These are phyloP conservation scores for Isotomurus palustris DNA, from an alignment of 2,888 invertebrate species.

Conservation along the genomic window DNA sequence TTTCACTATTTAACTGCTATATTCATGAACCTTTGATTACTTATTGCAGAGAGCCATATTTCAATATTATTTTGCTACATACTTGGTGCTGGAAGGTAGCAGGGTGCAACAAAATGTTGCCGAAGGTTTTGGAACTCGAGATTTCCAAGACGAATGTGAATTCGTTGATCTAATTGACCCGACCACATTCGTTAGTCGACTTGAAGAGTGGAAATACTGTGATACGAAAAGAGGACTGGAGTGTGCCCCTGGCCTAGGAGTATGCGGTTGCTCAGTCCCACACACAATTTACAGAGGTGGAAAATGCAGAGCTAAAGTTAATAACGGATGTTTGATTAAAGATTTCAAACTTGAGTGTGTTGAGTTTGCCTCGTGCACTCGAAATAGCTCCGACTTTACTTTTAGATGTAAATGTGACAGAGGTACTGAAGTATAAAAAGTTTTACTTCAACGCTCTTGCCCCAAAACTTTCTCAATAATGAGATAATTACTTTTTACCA, in stretches of 20 bases:
- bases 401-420: constrained; percentile 29
- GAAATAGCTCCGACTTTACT: constrained; percentile 25
- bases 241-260: constrained; percentile 36
- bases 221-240: constrained; percentile 31
- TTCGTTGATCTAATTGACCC: constrained; percentile 22
- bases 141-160: constrained; percentile 37
- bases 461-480: neutral
- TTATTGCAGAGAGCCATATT: neutral
- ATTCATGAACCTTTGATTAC: neutral
- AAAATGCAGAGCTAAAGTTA: constrained; percentile 41
- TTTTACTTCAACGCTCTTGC: neutral
- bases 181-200: constrained; percentile 20
- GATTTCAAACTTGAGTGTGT: constrained; percentile 35
- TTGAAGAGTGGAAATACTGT: constrained; percentile 32
- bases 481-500: neutral
- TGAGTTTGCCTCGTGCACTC: constrained; percentile 34
- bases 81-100: neutral
- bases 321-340: constrained; percentile 5
- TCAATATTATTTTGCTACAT: neutral
- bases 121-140: constrained; percentile 24
- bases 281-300: constrained; percentile 40
- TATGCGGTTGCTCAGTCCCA: constrained; percentile 36
- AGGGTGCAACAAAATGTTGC: too few relatives aligned
- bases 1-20: neutral
- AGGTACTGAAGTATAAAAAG: constrained; percentile 6